Base-by-base conservation (phyloP, 2,113 vertebrate genomes). In the Eonycteris spelaea region DNA sequence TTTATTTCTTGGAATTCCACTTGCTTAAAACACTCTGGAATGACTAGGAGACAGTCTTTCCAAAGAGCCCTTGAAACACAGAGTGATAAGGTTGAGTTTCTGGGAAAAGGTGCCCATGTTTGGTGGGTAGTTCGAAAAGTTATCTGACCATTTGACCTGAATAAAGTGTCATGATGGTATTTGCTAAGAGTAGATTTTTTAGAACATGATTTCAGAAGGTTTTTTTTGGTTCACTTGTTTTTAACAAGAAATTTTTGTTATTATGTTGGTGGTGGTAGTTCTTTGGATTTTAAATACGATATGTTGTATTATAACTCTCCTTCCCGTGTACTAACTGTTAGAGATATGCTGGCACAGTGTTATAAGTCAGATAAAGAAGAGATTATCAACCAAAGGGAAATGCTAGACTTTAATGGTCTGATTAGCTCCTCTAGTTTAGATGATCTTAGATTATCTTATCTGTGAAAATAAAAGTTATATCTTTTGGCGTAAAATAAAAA, bases 401-500 rank as follows among this genome's bases (percentile, higher is more conserved):
- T 90, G 18, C 35, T 38, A 55, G 68, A 48, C 22, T 78, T 15
- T 61, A n/a, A 14, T 19, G 24, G 8, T 65, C 80, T 83, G 18
- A 43, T 57, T 75, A 48, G 85, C 43, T 75, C 38, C 35, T 83
- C 78, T 73, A 87, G 61, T 63, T 93, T 85, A 83, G 57, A 96
- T 65, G 40, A 88, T 86, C 45, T 78, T 88, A 94, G 73, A 97
- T 65, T 33, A 91, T 91, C 65, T 83, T 90, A 95, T 79, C 79
- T 86, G 40, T 61, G 43, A 71, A 87, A 92, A 92, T 68, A 33
- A 96, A 97, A 94, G 78, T n/a, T 90, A 22, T 84, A 67, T 84
- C 57, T 45, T 94, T 68, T 86, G 30, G 30, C 82, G 71, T 70
- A 73, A 71, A 57, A 93, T 74, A 85, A 85, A 77, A 87, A 86